Evolutionary conservation across 1,140 invertebrate species (phyloP).

Genomic region (Chelonus insularis): DNA sequence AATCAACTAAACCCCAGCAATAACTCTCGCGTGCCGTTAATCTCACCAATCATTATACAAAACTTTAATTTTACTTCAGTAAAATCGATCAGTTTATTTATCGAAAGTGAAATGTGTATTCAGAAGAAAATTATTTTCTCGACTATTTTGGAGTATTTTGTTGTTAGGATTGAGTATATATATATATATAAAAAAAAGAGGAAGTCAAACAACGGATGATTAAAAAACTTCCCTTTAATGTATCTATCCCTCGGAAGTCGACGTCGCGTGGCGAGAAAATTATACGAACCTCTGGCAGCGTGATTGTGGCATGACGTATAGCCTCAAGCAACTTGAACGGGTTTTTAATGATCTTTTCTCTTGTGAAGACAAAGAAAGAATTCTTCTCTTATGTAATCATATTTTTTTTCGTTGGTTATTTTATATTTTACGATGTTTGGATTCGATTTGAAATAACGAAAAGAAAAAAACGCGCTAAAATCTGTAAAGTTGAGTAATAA

Average conservation of each 20-base stretch:
- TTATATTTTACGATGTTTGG: not conserved
- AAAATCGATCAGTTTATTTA: too few relatives aligned
- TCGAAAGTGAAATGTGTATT: not conserved
- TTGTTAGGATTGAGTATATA: too few relatives aligned
- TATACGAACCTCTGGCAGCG: not conserved
- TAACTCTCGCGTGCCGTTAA: conserved; percentile 1
- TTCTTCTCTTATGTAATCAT: conserved; percentile 7
- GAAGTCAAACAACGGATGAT: conserved; percentile 7
- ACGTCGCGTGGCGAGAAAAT: conserved; percentile 13
- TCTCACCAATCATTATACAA: not conserved
- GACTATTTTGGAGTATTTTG: not conserved
- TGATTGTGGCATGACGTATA: conserved; percentile 21
- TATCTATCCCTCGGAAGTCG: not conserved
- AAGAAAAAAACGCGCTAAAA: not conserved
- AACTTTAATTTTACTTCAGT: not conserved
- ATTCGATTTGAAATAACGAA: not conserved
- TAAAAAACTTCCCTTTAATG: not conserved
- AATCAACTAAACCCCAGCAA: not conserved
- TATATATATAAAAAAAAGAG: not conserved
- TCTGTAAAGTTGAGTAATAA: not conserved
- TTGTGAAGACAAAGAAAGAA: not conserved
- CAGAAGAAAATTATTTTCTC: not conserved
- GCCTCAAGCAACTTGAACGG: conserved; percentile 3
- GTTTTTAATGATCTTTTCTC: conserved; percentile 9
- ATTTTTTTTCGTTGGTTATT: not conserved